These are phyloP conservation scores for Hydrotaea diabolus DNA, from an alignment of 2,888 invertebrate genomes.

Conservation along the genomic window DNA sequence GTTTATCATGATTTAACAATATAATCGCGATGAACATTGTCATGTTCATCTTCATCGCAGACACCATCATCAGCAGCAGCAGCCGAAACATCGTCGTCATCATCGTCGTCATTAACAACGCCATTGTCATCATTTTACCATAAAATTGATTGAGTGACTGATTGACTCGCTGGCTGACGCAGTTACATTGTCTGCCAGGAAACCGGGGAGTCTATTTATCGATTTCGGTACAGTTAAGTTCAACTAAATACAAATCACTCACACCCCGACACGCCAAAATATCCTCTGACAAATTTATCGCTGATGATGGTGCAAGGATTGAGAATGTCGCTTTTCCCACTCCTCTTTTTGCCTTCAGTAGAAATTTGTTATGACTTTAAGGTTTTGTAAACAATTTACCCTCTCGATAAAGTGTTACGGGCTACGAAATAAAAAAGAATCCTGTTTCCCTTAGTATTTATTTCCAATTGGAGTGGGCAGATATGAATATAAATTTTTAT, in stretches of 20 bases:
- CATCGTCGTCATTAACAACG: neutral
- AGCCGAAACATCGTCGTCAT: neutral
- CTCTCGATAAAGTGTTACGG: neutral
- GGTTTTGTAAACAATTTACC: conserved; percentile 23
- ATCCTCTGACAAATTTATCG: neutral
- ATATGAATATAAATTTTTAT: conserved; percentile 25
- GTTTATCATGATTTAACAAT: neutral
- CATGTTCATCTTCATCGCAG: neutral
- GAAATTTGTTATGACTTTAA: neutral
- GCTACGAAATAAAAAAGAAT: neutral
- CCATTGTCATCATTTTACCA: conserved; percentile 5
- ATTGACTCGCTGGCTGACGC: neutral
- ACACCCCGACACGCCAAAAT: neutral
- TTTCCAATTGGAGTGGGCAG: neutral
- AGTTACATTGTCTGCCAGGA: neutral
- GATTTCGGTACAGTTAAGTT: neutral
- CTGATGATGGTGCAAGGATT: neutral
- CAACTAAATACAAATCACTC: conserved; percentile 2
- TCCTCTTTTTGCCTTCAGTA: neutral
- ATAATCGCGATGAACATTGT: neutral
- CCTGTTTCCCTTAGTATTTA: neutral
- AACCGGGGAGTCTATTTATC: neutral
- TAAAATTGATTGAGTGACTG: conserved; percentile 16
- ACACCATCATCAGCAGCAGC: neutral
- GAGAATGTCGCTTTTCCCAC: neutral